These are phyloP conservation scores for Brachionus koreanus DNA, from an alignment of 1,140 invertebrate species.

Conservation along the genomic window DNA sequence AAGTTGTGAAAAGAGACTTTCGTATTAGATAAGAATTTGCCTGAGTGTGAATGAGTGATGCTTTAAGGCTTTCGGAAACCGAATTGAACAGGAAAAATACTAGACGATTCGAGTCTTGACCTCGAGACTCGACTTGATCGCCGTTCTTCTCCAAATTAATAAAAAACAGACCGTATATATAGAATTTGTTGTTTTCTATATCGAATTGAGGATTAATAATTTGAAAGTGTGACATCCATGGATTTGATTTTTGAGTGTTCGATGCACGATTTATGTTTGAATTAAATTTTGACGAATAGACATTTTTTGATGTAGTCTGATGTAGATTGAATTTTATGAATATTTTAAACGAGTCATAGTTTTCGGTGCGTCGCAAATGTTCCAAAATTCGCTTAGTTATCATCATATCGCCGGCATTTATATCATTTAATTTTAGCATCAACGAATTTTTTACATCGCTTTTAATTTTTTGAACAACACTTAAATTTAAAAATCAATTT, in stretches of 20 bases:
- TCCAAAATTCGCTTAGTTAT: constrained; percentile 15
- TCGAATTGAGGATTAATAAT: constrained; percentile 16
- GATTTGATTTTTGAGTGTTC: not conserved
- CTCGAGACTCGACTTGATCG: not conserved
- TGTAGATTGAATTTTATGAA: constrained; percentile 2
- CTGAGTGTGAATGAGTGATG: not conserved
- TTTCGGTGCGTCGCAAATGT: not conserved
- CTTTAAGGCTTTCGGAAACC: constrained; percentile 8
- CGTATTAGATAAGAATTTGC: constrained; percentile 25
- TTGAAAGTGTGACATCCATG: not conserved
- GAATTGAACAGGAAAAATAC: constrained; percentile 33
- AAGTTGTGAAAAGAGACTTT: not conserved
- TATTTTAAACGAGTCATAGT: not conserved
- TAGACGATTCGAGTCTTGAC: not conserved
- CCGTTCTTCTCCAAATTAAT: not conserved
- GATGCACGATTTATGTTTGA: not conserved
- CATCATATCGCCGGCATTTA: not conserved
- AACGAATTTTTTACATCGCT: not conserved
- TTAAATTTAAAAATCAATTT: not conserved
- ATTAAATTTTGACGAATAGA: not conserved
- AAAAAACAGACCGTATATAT: constrained; percentile 33
- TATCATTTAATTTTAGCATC: constrained; percentile 17
- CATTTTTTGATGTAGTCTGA: not conserved
- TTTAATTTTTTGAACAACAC: not conserved
- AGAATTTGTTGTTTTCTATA: constrained; percentile 23